Percentiles rank a stretch among this genome's conserved stretches.
phyloP scores from a whole-genome alignment of 2,888 invertebrate species.

The Deroplatys truncata region DNA sequence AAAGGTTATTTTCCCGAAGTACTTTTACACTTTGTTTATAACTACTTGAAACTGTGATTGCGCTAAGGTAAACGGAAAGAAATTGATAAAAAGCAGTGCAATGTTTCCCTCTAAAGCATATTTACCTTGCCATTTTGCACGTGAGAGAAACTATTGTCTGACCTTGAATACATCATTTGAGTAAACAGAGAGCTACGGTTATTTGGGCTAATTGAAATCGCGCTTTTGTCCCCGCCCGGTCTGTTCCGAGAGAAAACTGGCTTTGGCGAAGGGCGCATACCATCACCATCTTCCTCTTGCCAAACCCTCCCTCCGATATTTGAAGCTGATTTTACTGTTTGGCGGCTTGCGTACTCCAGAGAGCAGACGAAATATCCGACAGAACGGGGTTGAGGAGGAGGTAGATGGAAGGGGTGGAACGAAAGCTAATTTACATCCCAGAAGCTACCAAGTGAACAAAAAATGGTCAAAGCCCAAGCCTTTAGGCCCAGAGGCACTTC shows the following conservation, averaged over 20 bases:
- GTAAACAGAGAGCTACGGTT: neutral
- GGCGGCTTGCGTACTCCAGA: neutral
- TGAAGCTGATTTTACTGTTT: constrained; percentile 18
- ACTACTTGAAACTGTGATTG: too few species aligned
- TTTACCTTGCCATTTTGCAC: too few species aligned
- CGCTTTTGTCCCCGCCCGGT: neutral
- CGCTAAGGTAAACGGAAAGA: too few species aligned
- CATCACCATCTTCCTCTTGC: neutral
- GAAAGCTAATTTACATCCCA: constrained; percentile 16
- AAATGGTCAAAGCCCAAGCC: constrained; percentile 13
- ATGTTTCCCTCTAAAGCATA: too few species aligned
- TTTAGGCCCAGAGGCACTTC: constrained; percentile 20
- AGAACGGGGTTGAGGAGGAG: neutral
- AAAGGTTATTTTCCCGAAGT: too few species aligned
- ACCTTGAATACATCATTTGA: too few species aligned
- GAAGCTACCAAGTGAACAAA: constrained; percentile 14
- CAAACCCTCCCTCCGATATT: constrained; percentile 3
- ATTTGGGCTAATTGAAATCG: neutral
- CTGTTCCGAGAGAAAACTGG: neutral
- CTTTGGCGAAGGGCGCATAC: neutral
- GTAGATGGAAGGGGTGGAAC: neutral
- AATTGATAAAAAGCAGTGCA: too few species aligned
- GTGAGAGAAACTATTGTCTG: too few species aligned
- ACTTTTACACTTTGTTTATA: too few species aligned
- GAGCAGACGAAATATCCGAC: neutral